Evolutionary conservation across 2,113 vertebrate species (phyloP).

Genomic region (Garra rufa): DNA sequence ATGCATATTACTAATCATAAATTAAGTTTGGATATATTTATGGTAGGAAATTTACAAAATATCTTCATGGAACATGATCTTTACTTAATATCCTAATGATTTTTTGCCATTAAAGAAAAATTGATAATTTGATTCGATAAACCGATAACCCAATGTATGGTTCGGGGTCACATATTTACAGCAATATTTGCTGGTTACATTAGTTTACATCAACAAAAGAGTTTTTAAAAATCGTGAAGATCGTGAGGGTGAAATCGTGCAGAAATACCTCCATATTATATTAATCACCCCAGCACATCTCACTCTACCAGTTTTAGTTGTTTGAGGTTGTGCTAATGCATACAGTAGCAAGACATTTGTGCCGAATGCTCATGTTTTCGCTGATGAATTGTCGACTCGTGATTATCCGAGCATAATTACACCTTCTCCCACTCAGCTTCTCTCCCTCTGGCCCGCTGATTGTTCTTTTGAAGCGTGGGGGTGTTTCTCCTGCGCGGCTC

Average conservation of each 20-base stretch:
- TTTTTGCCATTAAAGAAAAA: too few species aligned
- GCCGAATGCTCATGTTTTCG: background rate
- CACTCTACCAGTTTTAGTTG: background rate
- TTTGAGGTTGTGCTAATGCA: background rate
- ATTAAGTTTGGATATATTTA: too few species aligned
- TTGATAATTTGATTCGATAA: too few species aligned
- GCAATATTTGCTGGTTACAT: background rate
- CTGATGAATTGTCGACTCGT: slow-evolving; percentile 13
- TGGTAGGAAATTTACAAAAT: too few species aligned
- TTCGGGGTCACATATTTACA: too few species aligned
- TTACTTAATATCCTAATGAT: too few species aligned
- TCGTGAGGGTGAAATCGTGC: background rate
- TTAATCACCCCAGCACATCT: background rate
- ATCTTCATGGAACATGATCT: too few species aligned
- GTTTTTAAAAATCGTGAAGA: background rate
- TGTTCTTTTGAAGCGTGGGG: slow-evolving; percentile 34
- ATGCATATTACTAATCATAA: too few species aligned
- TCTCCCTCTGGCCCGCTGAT: background rate
- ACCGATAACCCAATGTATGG: too few species aligned
- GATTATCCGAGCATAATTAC: slow-evolving; percentile 28
- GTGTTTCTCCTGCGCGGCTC: slow-evolving; percentile 11
- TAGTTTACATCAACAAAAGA: background rate
- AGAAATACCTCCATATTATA: background rate
- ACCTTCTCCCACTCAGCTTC: slow-evolving; percentile 23
- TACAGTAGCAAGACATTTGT: background rate